Evolutionary conservation across 2,888 invertebrate species (phyloP).

Genomic region (Polyommatus icarus): DNA sequence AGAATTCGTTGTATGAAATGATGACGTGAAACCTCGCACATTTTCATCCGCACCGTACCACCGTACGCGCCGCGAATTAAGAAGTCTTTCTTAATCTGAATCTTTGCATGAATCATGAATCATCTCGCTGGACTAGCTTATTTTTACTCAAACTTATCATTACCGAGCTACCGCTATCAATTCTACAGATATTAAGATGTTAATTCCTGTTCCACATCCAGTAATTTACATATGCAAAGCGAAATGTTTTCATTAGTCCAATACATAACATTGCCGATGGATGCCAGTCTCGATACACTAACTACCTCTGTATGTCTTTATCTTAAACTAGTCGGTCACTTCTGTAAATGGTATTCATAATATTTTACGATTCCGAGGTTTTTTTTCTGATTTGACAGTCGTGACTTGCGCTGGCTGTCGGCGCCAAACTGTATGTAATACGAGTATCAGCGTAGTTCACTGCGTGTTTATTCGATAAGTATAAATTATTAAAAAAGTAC

Average conservation of each 20-base stretch:
- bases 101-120: too few relatives aligned
- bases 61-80: too few relatives aligned
- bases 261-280: not conserved
- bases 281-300: not conserved
- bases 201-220: not conserved
- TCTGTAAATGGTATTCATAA: not conserved
- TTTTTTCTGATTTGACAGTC: not conserved
- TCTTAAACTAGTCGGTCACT: not conserved
- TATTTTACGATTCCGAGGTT: not conserved
- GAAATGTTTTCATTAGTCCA: constrained; percentile 6
- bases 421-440: too few relatives aligned
- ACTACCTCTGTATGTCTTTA: not conserved
- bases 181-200: constrained; percentile 10
- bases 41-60: too few relatives aligned
- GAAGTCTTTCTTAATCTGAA: too few relatives aligned
- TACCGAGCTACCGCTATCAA: not conserved
- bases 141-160: not conserved
- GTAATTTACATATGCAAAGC: constrained; percentile 10
- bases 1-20: too few relatives aligned
- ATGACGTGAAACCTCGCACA: too few relatives aligned
- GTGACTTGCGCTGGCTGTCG: too few relatives aligned
- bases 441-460: too few relatives aligned
- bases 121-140: too few relatives aligned
- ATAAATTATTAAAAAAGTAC: too few relatives aligned
- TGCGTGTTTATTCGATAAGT: too few relatives aligned